phyloP scores from a whole-genome alignment of 2,888 invertebrate genomes.

The Meteorus cinctellus region DNA sequence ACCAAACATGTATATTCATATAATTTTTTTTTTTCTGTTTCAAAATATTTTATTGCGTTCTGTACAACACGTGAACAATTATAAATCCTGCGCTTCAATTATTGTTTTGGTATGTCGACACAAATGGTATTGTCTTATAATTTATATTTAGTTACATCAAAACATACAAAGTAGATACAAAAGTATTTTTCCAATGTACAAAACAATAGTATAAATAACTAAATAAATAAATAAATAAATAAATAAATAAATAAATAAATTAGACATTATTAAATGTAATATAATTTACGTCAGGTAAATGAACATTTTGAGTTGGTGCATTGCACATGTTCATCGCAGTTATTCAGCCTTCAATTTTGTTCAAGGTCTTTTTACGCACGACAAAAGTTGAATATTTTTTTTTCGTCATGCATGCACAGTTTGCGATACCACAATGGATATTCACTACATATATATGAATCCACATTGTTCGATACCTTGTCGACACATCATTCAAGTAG shows the following conservation, averaged over 20 bases:
- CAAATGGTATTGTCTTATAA: too few relatives aligned
- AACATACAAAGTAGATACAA: background rate
- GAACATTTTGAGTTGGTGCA: background rate
- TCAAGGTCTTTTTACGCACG: slow-evolving; percentile 8
- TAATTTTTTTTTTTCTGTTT: too few relatives aligned
- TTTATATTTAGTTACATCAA: background rate
- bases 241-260: background rate
- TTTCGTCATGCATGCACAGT: background rate
- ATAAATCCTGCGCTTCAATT: background rate
- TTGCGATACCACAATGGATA: background rate
- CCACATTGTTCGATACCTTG: background rate
- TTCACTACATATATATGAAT: background rate
- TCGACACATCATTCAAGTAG: background rate
- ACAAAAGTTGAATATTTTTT: slow-evolving; percentile 6
- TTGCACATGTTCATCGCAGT: slow-evolving; percentile 4
- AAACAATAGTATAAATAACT: too few relatives aligned
- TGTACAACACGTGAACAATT: background rate
- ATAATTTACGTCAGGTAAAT: background rate
- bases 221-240: background rate
- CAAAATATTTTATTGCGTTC: background rate
- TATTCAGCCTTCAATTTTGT: slow-evolving; percentile 8
- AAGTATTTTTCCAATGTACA: background rate
- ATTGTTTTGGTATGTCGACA: too few relatives aligned
- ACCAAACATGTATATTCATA: too few relatives aligned
- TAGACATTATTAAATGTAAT: background rate